phyloP scores from a whole-genome alignment of 2,113 vertebrate species.

The Anarhynchus alexandrinus region DNA sequence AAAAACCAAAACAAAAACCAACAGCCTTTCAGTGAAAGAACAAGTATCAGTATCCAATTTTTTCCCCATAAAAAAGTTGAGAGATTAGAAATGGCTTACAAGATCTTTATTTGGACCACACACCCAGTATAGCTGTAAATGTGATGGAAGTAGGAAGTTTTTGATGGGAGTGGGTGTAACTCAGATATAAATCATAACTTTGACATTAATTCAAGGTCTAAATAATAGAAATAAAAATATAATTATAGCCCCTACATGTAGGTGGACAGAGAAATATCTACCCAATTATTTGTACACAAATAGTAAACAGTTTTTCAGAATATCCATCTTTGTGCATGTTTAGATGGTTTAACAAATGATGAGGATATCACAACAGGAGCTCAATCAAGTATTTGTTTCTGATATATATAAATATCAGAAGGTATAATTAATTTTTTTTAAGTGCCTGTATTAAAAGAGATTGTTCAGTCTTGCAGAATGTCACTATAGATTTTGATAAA shows the following conservation, averaged over 20 bases:
- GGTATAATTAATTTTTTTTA: background rate
- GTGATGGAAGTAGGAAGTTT: background rate
- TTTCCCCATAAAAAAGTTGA: background rate
- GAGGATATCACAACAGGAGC: background rate
- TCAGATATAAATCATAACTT: background rate
- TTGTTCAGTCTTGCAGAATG: background rate
- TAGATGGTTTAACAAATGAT: background rate
- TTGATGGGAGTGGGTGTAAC: background rate
- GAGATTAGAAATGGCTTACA: background rate
- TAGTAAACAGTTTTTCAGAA: background rate
- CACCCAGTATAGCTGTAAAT: background rate
- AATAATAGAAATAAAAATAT: background rate
- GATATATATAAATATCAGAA: background rate
- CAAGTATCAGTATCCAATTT: background rate
- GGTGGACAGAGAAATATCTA: slow-evolving; percentile 15
- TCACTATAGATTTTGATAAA: background rate
- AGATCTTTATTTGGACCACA: background rate
- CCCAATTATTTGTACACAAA: background rate
- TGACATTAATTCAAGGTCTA: background rate
- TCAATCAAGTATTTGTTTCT: background rate
- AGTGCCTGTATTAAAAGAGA: background rate
- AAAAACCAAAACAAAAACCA: no score
- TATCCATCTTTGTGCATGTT: background rate
- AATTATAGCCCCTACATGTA: background rate
- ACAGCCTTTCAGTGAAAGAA: background rate